A percentile compares a stretch with the other conserved stretches of the same genome.
phyloP scores from a whole-genome alignment of 2,888 invertebrate species.

The Choristoneura rosaceana region DNA sequence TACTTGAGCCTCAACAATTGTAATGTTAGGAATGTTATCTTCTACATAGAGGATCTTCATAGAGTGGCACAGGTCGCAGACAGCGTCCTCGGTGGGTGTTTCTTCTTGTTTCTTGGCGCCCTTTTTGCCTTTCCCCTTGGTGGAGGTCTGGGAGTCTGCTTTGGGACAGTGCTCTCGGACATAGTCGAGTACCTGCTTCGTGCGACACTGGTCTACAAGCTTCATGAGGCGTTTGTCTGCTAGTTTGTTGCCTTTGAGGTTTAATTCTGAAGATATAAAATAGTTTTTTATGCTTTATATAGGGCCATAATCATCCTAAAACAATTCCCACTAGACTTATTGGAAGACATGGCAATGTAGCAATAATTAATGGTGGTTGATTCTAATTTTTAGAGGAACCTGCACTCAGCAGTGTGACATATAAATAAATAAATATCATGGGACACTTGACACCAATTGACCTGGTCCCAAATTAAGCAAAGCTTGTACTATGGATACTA shows the following conservation, averaged over 20 bases:
- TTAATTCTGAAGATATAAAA: slow-evolving; percentile 82
- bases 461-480: too few relatives aligned
- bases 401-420: too few relatives aligned
- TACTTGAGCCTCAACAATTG: slow-evolving; percentile 84
- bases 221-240: slow-evolving; percentile 90
- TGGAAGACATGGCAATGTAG: too few relatives aligned
- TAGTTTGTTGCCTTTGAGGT: slow-evolving; percentile 90
- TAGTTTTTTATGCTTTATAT: too few relatives aligned
- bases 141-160: slow-evolving; percentile 57
- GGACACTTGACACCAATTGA: too few relatives aligned
- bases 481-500: too few relatives aligned
- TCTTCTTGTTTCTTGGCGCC: slow-evolving; percentile 72
- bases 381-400: too few relatives aligned
- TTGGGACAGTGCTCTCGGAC: slow-evolving; percentile 88
- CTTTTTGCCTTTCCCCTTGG: slow-evolving; percentile 71
- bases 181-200: slow-evolving; percentile 92
- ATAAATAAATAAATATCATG: too few relatives aligned
- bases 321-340: too few relatives aligned
- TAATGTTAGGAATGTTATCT: slow-evolving; percentile 79
- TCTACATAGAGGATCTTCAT: slow-evolving; percentile 78
- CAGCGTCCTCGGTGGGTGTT: slow-evolving; percentile 57
- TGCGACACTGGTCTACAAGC: slow-evolving; percentile 90
- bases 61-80: slow-evolving; percentile 69
- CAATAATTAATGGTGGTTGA: too few relatives aligned
- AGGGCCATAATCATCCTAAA: too few relatives aligned